Evolutionary conservation across 2,113 vertebrate species (phyloP), one percentile per base, ranked within the genome.

Genomic region (Tenebrosternarchus preto): DNA sequence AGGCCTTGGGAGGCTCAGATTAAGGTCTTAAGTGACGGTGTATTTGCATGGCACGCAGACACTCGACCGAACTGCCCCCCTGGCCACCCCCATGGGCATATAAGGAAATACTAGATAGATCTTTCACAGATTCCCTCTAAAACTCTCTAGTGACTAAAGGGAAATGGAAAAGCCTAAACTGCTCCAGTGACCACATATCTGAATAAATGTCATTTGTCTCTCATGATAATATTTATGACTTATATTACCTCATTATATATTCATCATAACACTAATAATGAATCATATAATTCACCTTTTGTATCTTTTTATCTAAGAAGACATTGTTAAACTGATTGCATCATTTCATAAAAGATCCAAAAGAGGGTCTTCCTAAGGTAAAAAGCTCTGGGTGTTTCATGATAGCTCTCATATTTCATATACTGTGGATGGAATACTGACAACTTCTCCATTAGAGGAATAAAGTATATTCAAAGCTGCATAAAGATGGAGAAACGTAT

Each of bases 1-100:
- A 50, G 39, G 46, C 66, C 61, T 24, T 31, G 16, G 27, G 43
- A 72, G 77, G 27, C 63, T 79, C 46, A 50, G 60, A 67, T 77
- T 78, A 67, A 81, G 73, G 57, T 82, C 57, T 73, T 72, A 80
- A 81, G 57, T 81, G 63, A 66, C 76, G 63, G 73, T 80, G 25
- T 80, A 88, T 91, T 92, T 93, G 90, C 88, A 91, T 90, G 84
- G 71, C 82, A 69, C 59, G 85, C 87, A 92, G 90, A 91, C 85
- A 74, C 82, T 84, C 20, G 27, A 70, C 80, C 68, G 85, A 70
- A 77, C 76, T 79, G 85, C 86, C 89, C 60, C 81, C 0, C 63
- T 80, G 87, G 87, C 70, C 76, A 78, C 17, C 78, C 46, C 25
- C 78, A 75, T 82, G 84, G 72, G 82, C 80, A 85, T 78, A 82